A percentile compares a stretch with the other conserved stretches of the same genome.
phyloP scores from a whole-genome alignment of 30 jellyfish, hydroid and myxozoan genomes.

The Haliclystus octoradiatus region DNA sequence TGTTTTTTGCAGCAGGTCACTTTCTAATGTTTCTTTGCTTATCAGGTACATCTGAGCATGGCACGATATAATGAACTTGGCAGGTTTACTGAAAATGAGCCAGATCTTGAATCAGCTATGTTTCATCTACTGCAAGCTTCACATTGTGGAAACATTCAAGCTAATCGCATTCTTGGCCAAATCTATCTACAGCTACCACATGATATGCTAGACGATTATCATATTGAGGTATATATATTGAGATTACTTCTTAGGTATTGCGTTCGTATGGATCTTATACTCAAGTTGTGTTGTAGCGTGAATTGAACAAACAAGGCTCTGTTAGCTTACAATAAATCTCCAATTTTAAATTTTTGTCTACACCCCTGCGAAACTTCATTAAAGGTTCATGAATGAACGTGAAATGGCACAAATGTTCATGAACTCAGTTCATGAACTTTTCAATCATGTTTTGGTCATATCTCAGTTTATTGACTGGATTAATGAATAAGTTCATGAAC shows the following conservation, averaged over 20 bases:
- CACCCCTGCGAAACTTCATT: no score
- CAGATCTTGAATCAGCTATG: constrained; percentile 76
- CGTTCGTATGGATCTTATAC: not conserved
- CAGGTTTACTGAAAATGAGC: constrained; percentile 73
- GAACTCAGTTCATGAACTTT: no score
- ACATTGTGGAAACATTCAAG: constrained; percentile 55
- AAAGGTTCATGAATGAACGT: no score
- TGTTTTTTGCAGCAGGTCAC: no score
- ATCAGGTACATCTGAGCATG: constrained; percentile 70
- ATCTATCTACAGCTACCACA: constrained; percentile 67
- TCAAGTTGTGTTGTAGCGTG: no score
- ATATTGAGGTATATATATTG: constrained; percentile 28
- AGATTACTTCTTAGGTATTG: not conserved
- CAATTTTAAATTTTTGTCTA: no score
- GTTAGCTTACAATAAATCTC: not conserved
- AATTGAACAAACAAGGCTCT: not conserved
- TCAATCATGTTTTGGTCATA: no score
- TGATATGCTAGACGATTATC: constrained; percentile 47
- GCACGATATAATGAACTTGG: constrained; percentile 57
- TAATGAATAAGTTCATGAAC: no score
- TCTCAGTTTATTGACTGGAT: no score
- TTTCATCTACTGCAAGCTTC: constrained; percentile 82
- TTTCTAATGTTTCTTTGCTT: no score
- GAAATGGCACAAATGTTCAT: no score
- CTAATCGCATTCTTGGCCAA: constrained; percentile 59